Conservation (phyloP, 2,797 vertebrate species). For the Buphagus erythrorhynchus region DNA sequence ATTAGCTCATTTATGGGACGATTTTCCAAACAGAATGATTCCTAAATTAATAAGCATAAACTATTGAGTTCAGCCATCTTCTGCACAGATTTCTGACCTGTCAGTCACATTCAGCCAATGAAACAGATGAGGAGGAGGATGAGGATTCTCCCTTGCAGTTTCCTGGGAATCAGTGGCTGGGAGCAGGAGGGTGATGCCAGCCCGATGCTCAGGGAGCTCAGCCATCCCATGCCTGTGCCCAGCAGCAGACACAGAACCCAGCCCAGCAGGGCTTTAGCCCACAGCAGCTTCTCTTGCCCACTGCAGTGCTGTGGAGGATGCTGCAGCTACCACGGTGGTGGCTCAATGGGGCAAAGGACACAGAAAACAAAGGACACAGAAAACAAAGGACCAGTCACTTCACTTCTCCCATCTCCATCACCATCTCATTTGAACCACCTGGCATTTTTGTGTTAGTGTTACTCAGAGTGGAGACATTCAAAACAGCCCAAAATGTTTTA, state of each 20-base stretch:
- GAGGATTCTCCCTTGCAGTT: neutral
- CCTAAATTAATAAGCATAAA: neutral
- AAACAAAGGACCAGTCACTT: neutral
- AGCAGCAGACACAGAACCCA: neutral
- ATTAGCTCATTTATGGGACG: neutral
- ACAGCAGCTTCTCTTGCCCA: neutral
- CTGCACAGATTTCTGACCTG: neutral
- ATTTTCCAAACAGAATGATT: neutral
- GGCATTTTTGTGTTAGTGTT: neutral
- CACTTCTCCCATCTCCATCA: neutral
- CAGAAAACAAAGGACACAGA: neutral
- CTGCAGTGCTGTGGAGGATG: neutral
- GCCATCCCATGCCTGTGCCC: fast-evolving
- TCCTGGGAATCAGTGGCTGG: neutral
- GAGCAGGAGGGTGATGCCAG: neutral
- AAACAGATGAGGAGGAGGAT: neutral
- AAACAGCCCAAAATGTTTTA: neutral
- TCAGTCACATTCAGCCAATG: neutral
- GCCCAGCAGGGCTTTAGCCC: neutral
- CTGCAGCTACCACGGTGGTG: neutral
- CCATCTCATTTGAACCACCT: neutral
- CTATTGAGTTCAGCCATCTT: neutral
- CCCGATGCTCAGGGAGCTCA: neutral
- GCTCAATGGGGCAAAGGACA: neutral
- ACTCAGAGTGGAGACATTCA: neutral